Conservation (phyloP, 2,888 invertebrate species). For the Aspidiotus rigidus region DNA sequence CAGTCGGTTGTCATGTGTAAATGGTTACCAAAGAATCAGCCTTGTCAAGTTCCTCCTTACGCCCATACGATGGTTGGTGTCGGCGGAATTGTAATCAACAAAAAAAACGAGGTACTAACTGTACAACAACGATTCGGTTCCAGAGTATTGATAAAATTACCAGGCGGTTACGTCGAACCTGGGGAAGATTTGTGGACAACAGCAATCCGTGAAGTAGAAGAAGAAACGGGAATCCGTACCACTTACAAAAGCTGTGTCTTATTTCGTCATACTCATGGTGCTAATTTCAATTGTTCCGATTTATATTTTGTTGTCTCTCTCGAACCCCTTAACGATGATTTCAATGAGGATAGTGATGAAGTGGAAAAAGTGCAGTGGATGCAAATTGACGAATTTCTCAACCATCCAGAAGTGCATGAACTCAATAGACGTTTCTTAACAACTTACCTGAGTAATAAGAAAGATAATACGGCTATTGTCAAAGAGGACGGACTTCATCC, state of each 20-base stretch:
- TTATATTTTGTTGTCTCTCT: slow-evolving; percentile 71
- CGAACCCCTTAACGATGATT: slow-evolving; percentile 49
- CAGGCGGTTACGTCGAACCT: slow-evolving; percentile 80
- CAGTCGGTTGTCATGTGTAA: slow-evolving; percentile 69
- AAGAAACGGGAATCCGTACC: slow-evolving; percentile 77
- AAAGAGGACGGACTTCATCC: slow-evolving; percentile 22
- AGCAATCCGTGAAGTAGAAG: slow-evolving; percentile 73
- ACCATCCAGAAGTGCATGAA: slow-evolving; percentile 61
- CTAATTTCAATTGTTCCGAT: slow-evolving; percentile 74
- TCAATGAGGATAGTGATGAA: slow-evolving; percentile 64
- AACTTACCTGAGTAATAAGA: slow-evolving; percentile 53
- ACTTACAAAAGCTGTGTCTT: slow-evolving; percentile 66
- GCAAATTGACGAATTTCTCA: slow-evolving; percentile 61
- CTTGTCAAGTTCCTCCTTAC: slow-evolving; percentile 61
- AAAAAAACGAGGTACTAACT: slow-evolving; percentile 64
- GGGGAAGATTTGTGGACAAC: slow-evolving; percentile 70
- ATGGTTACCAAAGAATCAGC: slow-evolving; percentile 61
- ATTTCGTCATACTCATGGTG: slow-evolving; percentile 67
- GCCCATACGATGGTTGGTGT: slow-evolving; percentile 75
- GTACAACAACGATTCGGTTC: slow-evolving; percentile 63
- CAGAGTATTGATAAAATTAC: slow-evolving; percentile 68
- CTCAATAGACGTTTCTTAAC: slow-evolving; percentile 59
- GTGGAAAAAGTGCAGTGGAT: slow-evolving; percentile 74
- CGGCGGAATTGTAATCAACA: slow-evolving; percentile 76
- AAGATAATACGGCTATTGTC: slow-evolving; percentile 1